A percentile compares a stretch with the other conserved stretches of the same genome.
phyloP scores from a whole-genome alignment of 2,113 vertebrate genomes.

The Reinhardtius hippoglossoides region DNA sequence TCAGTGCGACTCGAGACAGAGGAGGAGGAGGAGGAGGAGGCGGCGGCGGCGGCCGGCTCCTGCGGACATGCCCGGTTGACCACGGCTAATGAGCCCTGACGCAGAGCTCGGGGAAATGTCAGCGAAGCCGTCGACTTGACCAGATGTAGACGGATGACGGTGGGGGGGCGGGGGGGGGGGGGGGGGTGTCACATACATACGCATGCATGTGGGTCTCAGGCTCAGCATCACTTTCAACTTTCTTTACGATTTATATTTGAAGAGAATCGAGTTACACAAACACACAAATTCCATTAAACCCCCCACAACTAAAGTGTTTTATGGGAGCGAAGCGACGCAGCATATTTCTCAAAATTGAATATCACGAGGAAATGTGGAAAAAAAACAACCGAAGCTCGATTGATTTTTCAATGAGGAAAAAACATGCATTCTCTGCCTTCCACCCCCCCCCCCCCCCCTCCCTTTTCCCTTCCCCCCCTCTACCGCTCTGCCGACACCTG shows the following conservation, averaged over 20 bases:
- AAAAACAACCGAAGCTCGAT: constrained; percentile 2
- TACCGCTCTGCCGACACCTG: not conserved
- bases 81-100: constrained; percentile 39
- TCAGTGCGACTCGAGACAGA: constrained; percentile 5
- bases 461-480: not conserved
- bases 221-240: no score
- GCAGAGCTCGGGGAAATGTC: not conserved
- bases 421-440: constrained; percentile 13
- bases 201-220: not conserved
- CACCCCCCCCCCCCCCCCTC: not conserved
- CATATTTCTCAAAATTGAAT: not conserved
- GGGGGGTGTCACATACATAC: not conserved
- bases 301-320: not conserved
- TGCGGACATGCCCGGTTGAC: constrained; percentile 39
- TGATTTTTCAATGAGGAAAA: constrained; percentile 31
- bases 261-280: no score
- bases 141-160: constrained; percentile 10
- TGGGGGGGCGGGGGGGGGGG: not conserved
- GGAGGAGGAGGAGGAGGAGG: not conserved
- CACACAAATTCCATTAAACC: no score
- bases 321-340: not conserved
- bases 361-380: constrained; percentile 4
- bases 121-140: not conserved
- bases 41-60: not conserved
- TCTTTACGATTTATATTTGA: no score